Conservation (phyloP, 2,113 vertebrate genomes). For the Paramisgurnus dabryanus region DNA sequence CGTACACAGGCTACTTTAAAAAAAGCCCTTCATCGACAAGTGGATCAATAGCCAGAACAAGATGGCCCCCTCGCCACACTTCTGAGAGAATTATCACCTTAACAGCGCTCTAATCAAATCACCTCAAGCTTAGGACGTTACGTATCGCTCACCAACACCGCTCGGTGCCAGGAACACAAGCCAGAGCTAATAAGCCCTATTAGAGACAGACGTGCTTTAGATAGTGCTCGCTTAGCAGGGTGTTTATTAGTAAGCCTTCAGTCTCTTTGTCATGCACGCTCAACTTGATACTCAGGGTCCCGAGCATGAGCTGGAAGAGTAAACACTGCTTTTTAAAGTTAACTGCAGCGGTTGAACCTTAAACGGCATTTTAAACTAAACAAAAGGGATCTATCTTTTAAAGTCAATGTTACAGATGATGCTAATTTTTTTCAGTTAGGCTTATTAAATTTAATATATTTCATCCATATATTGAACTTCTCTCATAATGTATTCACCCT, state of each 20-base stretch:
- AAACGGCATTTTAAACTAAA: not conserved
- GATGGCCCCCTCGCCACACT: conserved; percentile 32
- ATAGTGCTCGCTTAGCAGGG: conserved; percentile 47
- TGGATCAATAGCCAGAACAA: conserved; percentile 75
- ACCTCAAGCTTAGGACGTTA: conserved; percentile 62
- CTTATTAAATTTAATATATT: no score
- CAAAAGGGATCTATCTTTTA: not conserved
- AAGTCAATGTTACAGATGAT: no score
- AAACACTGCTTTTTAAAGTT: not conserved
- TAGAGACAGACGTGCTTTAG: conserved; percentile 57
- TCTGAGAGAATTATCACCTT: conserved; percentile 65
- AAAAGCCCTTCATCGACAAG: conserved; percentile 58
- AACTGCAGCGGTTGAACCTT: not conserved
- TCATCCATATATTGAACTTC: no score
- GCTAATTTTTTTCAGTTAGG: no score
- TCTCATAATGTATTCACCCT: no score
- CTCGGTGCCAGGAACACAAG: conserved; percentile 69
- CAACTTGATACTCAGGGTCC: not conserved
- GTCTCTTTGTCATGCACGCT: not conserved
- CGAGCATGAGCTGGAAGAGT: not conserved
- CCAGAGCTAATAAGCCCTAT: conserved; percentile 69
- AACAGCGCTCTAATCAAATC: conserved; percentile 73
- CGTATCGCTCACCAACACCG: conserved; percentile 55
- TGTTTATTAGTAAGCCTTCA: conserved; percentile 54
- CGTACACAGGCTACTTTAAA: conserved; percentile 55